Percentiles rank a stretch among this genome's conserved stretches.
Evolutionary conservation across 2,797 vertebrate genomes (phyloP).

Genomic region (Bradypodion pumilum): DNA sequence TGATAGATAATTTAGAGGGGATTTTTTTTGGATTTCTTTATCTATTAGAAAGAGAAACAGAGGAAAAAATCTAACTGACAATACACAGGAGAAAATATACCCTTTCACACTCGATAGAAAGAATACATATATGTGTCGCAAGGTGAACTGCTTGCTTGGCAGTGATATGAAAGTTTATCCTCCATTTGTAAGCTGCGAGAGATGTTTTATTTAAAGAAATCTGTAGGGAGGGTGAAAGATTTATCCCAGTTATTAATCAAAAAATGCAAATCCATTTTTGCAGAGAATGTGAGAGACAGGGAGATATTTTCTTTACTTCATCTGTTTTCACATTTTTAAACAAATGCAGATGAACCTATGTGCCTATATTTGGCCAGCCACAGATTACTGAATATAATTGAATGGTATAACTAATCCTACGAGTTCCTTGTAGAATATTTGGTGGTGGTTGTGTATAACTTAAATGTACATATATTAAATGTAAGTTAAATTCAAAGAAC

Average conservation of each 20-base stretch:
- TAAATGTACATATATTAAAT: too few species aligned
- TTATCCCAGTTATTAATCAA: background rate
- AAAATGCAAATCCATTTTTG: background rate
- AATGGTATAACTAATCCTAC: background rate
- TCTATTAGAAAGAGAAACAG: constrained; percentile 31
- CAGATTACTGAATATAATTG: background rate
- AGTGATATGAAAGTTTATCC: constrained; percentile 2
- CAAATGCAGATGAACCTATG: background rate
- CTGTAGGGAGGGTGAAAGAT: background rate
- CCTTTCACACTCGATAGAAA: constrained; percentile 14
- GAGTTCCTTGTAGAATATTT: background rate
- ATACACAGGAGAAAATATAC: constrained; percentile 8
- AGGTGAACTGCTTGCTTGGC: constrained; percentile 4
- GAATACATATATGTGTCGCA: constrained; percentile 1
- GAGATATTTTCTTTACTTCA: background rate
- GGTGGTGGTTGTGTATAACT: too few species aligned
- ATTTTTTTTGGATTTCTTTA: constrained; percentile 5
- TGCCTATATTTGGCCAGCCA: background rate
- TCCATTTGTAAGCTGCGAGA: background rate
- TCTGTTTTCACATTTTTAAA: background rate
- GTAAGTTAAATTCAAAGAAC: too few species aligned
- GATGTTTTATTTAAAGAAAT: background rate
- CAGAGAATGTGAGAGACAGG: background rate
- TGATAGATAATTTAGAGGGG: constrained; percentile 26
- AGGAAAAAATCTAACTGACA: constrained; percentile 23